A percentile compares a stretch with the other conserved stretches of the same genome.
These are phyloP conservation scores for Tenodera sinensis DNA, from an alignment of 2,888 invertebrate genomes.

Conservation along the genomic window DNA sequence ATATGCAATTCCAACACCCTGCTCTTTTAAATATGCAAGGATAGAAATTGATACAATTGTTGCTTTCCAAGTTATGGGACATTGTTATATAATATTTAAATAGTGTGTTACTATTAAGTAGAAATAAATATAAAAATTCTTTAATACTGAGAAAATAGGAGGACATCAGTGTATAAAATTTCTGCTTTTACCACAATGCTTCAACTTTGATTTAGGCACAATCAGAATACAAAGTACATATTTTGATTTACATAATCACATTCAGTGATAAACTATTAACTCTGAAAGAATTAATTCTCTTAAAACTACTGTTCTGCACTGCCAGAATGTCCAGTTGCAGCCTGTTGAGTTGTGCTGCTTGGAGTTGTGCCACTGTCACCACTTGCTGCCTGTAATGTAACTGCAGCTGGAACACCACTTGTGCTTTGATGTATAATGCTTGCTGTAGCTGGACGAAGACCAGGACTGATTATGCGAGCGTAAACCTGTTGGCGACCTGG, in stretches of 20 bases:
- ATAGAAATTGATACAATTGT: not conserved
- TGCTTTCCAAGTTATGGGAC: not conserved
- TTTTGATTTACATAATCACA: not conserved
- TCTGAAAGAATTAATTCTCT: not conserved
- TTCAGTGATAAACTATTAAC: not conserved
- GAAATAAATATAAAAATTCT: not conserved
- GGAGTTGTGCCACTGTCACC: not conserved
- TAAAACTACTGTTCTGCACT: not conserved
- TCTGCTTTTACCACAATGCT: not conserved
- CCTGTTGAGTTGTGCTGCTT: not conserved
- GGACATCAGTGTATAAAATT: not conserved
- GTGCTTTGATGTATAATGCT: not conserved
- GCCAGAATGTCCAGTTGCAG: not conserved
- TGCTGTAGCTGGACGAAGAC: conserved; percentile 17
- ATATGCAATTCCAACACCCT: not conserved
- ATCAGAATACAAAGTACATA: not conserved
- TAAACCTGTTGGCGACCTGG: conserved; percentile 45
- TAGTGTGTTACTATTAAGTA: not conserved
- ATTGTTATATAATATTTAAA: not conserved
- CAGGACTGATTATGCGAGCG: conserved; percentile 49
- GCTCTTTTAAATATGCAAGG: not conserved
- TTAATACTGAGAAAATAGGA: not conserved
- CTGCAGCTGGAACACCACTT: not conserved
- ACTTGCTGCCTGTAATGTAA: not conserved
- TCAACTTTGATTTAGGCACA: not conserved